A percentile compares a stretch with the other conserved stretches of the same genome.
These are phyloP conservation scores for Synergus japonicus DNA, from an alignment of 2,888 invertebrate genomes.

Conservation along the genomic window DNA sequence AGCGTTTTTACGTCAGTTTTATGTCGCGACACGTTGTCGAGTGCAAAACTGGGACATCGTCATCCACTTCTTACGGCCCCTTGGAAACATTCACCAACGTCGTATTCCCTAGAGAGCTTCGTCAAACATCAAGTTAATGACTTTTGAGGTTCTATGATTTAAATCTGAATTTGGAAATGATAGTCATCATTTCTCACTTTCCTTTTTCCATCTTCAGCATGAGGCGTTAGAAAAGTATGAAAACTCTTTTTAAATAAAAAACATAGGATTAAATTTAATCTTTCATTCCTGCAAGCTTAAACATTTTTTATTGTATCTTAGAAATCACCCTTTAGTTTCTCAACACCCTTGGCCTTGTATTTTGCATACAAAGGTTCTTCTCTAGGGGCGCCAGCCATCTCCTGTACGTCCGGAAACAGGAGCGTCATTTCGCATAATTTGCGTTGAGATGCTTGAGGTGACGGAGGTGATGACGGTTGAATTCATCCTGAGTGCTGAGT, in stretches of 20 bases:
- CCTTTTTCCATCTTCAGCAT: not conserved
- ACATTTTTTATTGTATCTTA: not conserved
- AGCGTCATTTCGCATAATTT: constrained; percentile 62
- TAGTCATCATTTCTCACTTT: not conserved
- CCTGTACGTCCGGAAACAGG: constrained; percentile 60
- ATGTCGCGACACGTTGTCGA: constrained; percentile 2
- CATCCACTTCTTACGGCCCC: not conserved
- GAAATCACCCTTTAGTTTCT: not conserved
- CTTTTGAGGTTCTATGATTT: not conserved
- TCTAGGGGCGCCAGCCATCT: constrained; percentile 16
- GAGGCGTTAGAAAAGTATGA: not conserved
- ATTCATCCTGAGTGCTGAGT: constrained; percentile 49
- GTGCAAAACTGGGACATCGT: constrained; percentile 26
- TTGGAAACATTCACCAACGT: constrained; percentile 16
- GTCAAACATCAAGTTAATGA: constrained; percentile 3
- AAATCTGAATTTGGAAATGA: not conserved
- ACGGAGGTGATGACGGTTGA: constrained; percentile 55
- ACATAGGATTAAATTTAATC: not conserved
- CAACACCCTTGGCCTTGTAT: not conserved
- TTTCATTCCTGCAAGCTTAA: too few species aligned
- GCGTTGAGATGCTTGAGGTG: constrained; percentile 60
- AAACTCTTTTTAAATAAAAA: not conserved
- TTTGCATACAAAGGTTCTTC: not conserved
- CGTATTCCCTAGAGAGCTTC: not conserved
- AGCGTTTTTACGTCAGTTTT: constrained; percentile 19